These are phyloP conservation scores for Pampusana beccarii DNA, from an alignment of 2,113 vertebrate species.

Conservation along the genomic window DNA sequence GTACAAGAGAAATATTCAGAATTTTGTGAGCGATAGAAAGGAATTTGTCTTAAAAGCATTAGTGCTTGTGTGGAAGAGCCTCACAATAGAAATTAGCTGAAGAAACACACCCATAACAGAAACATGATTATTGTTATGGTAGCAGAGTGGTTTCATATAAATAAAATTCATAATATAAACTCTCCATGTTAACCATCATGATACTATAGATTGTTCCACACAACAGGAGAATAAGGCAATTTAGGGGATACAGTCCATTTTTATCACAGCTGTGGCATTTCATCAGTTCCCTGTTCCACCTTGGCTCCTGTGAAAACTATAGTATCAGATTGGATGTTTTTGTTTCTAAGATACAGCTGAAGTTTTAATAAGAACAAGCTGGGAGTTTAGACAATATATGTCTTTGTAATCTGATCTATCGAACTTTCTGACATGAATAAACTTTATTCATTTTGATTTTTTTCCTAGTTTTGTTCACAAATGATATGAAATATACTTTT, in stretches of 20 bases:
- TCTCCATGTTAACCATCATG: neutral
- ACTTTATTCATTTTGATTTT: neutral
- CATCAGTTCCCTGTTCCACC: neutral
- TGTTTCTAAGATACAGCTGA: conserved; percentile 12
- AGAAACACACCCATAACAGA: neutral
- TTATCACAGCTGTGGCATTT: conserved; percentile 1
- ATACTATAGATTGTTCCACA: neutral
- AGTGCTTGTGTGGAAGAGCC: neutral
- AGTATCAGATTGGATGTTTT: neutral
- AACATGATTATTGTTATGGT: neutral
- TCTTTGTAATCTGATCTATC: neutral
- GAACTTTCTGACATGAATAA: neutral
- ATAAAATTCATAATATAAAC: neutral
- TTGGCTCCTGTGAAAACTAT: neutral
- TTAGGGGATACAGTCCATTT: neutral
- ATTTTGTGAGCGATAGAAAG: neutral
- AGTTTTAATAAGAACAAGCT: conserved; percentile 2
- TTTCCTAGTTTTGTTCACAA: neutral
- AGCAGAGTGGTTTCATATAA: neutral
- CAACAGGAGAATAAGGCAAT: neutral
- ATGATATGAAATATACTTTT: neutral
- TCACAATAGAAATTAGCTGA: neutral
- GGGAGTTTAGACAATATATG: neutral
- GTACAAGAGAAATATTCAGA: neutral
- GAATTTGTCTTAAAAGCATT: neutral